A percentile compares a stretch with the other conserved stretches of the same genome.
These are phyloP conservation scores for Phoeniculus purpureus DNA, from an alignment of 2,797 vertebrate genomes.

Conservation along the genomic window DNA sequence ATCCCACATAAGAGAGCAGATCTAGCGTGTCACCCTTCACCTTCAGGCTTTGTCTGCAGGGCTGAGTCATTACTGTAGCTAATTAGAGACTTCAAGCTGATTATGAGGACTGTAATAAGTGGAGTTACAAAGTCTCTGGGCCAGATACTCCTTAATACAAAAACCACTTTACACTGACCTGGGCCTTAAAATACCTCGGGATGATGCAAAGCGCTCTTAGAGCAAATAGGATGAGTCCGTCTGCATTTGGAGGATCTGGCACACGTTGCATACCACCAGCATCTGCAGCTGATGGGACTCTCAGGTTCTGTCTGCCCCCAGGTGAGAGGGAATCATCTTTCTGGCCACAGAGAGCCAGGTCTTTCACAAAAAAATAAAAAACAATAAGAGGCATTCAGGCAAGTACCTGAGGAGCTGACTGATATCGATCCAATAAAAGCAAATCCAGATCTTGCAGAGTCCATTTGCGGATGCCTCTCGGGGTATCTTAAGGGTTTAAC, in stretches of 20 bases:
- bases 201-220: neutral
- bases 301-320: neutral
- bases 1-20: neutral
- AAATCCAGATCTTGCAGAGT: neutral
- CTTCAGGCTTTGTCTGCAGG: constrained; percentile 21
- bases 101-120: constrained; percentile 58
- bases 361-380: neutral
- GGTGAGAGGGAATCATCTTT: neutral
- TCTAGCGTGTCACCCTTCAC: neutral
- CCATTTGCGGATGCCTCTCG: neutral
- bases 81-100: constrained; percentile 64
- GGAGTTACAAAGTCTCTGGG: constrained; percentile 33
- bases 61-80: constrained; percentile 54
- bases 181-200: neutral
- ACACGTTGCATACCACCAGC: neutral
- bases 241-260: accelerated
- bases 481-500: neutral
- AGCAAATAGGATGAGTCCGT: neutral
- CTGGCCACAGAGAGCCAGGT: neutral
- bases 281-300: neutral
- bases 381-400: neutral
- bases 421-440: neutral
- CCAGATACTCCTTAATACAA: constrained; percentile 49
- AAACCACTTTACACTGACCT: constrained; percentile 53
- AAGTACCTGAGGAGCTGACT: neutral